Conservation (phyloP, 2,113 vertebrate genomes). For the Coturnix japonica region DNA sequence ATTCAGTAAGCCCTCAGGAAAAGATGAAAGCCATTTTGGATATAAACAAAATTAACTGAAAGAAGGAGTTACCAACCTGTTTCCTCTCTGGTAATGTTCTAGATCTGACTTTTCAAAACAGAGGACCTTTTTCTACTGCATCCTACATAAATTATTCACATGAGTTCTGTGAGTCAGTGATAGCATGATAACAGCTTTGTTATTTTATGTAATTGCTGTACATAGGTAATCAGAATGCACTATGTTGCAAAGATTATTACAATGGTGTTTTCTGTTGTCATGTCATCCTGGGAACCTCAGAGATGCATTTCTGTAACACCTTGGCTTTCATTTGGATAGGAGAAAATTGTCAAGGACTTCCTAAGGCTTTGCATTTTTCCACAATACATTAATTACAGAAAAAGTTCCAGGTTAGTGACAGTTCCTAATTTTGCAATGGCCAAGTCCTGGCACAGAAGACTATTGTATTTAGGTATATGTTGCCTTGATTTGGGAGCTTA, state of each 20-base stretch:
- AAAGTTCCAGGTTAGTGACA: background rate
- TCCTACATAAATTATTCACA: conserved; percentile 33
- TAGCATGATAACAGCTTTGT: conserved; percentile 21
- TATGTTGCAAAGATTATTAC: conserved; percentile 57
- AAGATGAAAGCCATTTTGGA: background rate
- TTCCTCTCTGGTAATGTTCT: background rate
- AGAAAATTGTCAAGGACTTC: background rate
- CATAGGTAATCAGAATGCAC: conserved; percentile 65
- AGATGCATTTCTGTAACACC: background rate
- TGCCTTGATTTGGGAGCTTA: background rate
- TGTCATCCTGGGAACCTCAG: conserved; percentile 16
- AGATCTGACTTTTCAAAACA: conserved; percentile 18
- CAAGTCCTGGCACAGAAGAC: background rate
- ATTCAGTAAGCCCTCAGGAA: background rate
- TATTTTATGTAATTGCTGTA: conserved; percentile 61
- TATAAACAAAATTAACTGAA: background rate
- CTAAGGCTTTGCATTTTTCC: background rate
- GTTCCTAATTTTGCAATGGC: background rate
- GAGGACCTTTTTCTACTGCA: background rate
- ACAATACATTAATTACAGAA: background rate
- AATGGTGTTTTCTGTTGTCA: background rate
- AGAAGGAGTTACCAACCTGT: background rate
- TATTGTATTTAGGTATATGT: background rate
- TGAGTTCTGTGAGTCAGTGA: conserved; percentile 31
- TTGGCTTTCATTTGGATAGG: background rate